Base-by-base conservation (phyloP, 2,113 vertebrate genomes). In the Lycaon pictus region DNA sequence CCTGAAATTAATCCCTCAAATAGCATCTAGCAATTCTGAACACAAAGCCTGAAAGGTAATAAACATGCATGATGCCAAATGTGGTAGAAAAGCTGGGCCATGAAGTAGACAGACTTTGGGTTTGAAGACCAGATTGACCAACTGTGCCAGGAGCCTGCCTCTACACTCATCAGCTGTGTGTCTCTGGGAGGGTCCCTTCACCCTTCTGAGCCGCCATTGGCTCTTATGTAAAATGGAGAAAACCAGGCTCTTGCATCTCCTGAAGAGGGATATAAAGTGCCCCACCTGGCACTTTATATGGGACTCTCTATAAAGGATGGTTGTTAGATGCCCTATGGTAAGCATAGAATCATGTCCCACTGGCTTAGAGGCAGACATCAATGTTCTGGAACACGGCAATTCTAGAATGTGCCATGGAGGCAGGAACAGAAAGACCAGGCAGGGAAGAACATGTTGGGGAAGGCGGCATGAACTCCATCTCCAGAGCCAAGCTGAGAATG, bases 21-120 rank as follows among this genome's bases (percentile, higher is more conserved):
- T 3, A 63, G 6, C 35, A 92, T 10, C 51, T 29, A 72, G 1
- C 8, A 6, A 72, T 51, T 67, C 4, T 53, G 63, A 93, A 89
- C 72, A 62, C 88, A 76, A 84, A 58, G 43, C 77, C 80, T 58
- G 9, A 12, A 77, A 95, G 56, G 5, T 55, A 13, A 77, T 0
- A 2, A 27, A 17, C 0, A 16, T 1, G 37, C 8, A 5, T 0
- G 17, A 48, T 20, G 23, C 74, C 20, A 5, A 62, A 56, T 12
- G 11, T 2, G 20, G 43, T 1, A 19, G n/a, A 25, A 67, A 27
- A 63, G 17, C 3, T 3, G 2, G 58, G 20, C 1, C 10, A 0
- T 10, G 32, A 25, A 7, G n/a, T 9, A 13, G 20, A n/a, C 25
- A 65, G 56, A 65, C n/a, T 22, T 20, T 0, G 2, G n/a, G 56